Evolutionary conservation across 2,888 invertebrate genomes (phyloP).

Genomic region (Agonopterix alstromeriana): DNA sequence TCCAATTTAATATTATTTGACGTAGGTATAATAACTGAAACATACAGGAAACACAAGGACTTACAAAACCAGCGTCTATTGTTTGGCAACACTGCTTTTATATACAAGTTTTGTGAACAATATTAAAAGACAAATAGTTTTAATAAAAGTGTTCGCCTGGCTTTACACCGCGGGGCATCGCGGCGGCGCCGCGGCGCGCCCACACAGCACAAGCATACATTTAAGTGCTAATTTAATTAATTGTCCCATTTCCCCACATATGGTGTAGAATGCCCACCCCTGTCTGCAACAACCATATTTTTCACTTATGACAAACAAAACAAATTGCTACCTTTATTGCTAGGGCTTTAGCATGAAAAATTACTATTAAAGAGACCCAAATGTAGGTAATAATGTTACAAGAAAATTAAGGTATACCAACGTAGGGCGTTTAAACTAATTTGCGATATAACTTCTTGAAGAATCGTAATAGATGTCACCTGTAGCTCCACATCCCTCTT

Average conservation of each 20-base stretch:
- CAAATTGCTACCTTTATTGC: constrained; percentile 47
- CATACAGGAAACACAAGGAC: no score
- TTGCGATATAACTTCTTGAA: constrained; percentile 43
- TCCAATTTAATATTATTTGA: no score
- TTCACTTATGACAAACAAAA: constrained; percentile 48
- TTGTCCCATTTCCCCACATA: constrained; percentile 63
- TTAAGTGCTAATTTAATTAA: constrained; percentile 71
- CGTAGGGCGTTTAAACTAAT: constrained; percentile 28
- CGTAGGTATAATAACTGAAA: no score
- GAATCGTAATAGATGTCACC: constrained; percentile 55
- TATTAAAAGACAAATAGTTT: constrained; percentile 41
- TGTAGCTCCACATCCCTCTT: constrained; percentile 36
- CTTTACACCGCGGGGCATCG: not conserved
- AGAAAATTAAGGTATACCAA: not conserved
- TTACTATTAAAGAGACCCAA: not conserved
- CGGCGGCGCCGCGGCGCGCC: constrained; percentile 25
- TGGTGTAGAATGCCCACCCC: constrained; percentile 14
- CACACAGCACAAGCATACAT: constrained; percentile 37
- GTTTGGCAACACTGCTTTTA: no score
- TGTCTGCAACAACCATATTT: constrained; percentile 44
- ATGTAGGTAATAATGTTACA: not conserved
- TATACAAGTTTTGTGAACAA: no score
- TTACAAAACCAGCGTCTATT: no score
- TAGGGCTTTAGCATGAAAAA: constrained; percentile 31
- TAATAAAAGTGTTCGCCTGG: constrained; percentile 44